These are phyloP conservation scores for Pavo muticus DNA, from an alignment of 2,113 vertebrate species.

Conservation along the genomic window DNA sequence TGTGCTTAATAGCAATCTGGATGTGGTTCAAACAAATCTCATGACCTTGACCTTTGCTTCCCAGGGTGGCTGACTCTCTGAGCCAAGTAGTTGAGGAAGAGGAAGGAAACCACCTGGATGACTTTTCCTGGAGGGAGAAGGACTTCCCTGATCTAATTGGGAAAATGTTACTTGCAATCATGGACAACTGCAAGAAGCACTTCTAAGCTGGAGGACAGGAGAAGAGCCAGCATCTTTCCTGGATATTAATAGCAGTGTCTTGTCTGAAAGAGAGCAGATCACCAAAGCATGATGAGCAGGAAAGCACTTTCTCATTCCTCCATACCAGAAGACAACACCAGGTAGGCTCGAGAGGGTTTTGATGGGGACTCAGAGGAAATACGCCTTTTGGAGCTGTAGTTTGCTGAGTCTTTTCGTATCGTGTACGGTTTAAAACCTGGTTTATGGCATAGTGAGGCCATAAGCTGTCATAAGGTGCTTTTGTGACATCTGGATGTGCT, in stretches of 20 bases:
- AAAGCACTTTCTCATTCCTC: not conserved
- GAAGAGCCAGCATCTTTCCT: not conserved
- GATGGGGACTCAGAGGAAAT: accelerated
- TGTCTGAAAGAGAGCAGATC: not conserved
- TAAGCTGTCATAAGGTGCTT: not conserved
- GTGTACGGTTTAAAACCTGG: not conserved
- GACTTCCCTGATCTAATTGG: not conserved
- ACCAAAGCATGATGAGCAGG: not conserved
- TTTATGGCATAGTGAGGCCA: not conserved
- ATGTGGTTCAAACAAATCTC: not conserved
- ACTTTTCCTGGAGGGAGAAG: not conserved
- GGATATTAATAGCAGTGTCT: not conserved
- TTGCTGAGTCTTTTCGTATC: not conserved
- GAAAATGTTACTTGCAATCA: not conserved
- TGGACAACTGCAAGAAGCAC: not conserved
- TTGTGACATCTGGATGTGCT: not conserved
- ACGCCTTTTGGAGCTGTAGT: not conserved
- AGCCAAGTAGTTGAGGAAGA: not conserved
- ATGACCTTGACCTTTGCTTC: not conserved
- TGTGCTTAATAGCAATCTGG: not conserved
- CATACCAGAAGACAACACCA: not conserved
- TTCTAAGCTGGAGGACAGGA: not conserved
- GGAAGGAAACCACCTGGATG: not conserved
- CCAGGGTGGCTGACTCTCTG: not conserved
- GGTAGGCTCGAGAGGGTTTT: conserved; percentile 21